Evolutionary conservation across 2,888 invertebrate species (phyloP).

Genomic region (Melanotus villosus): DNA sequence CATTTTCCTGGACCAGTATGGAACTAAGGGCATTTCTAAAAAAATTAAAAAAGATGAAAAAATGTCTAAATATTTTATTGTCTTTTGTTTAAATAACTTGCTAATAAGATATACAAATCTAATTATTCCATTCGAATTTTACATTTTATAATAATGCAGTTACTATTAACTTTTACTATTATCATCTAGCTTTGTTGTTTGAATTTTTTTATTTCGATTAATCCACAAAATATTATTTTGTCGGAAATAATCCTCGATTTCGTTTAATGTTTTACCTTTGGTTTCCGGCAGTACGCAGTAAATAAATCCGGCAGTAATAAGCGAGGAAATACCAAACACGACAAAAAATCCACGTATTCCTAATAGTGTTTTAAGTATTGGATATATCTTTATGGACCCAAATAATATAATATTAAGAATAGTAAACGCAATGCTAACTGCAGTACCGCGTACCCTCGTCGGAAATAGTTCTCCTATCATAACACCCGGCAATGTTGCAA

Average conservation of each 20-base stretch:
- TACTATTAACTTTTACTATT: too few species aligned
- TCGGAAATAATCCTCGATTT: conserved; percentile 86
- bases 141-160: too few species aligned
- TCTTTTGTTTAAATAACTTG: too few species aligned
- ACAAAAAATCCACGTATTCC: conserved; percentile 80
- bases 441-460: conserved; percentile 80
- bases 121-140: too few species aligned
- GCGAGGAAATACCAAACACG: conserved; percentile 77
- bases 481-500: conserved; percentile 82
- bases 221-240: conserved; percentile 77
- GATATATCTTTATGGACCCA: conserved; percentile 79
- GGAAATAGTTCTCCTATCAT: conserved; percentile 85
- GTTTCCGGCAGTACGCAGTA: conserved; percentile 79
- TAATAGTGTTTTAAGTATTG: conserved; percentile 72
- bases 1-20: too few species aligned
- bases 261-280: conserved; percentile 77
- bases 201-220: conserved; percentile 67
- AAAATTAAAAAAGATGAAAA: too few species aligned
- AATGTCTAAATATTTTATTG: too few species aligned
- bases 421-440: conserved; percentile 82
- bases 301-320: conserved; percentile 76
- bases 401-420: conserved; percentile 80
- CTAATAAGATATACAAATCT: too few species aligned
- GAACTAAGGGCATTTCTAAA: too few species aligned
- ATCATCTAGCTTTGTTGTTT: too few species aligned